Evolutionary conservation across 2,797 vertebrate genomes (phyloP).

Genomic region (Chelidonichthys spinosus): DNA sequence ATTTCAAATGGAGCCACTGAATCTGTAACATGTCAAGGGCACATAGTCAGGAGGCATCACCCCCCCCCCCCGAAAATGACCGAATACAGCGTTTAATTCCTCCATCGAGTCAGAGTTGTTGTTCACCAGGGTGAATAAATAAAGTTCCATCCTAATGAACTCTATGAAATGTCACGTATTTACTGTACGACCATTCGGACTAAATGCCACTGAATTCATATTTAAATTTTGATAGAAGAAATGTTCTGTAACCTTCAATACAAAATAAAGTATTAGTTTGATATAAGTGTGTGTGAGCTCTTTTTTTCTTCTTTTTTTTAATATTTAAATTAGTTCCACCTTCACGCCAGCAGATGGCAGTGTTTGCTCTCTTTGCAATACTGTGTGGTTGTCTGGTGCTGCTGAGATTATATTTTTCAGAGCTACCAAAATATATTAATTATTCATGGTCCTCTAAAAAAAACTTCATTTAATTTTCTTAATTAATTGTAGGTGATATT

Average conservation of each 20-base stretch:
- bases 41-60: constrained; percentile 48
- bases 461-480: background rate
- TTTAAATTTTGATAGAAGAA: constrained; percentile 57
- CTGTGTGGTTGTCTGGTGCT: background rate
- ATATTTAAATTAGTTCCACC: background rate
- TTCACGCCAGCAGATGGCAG: constrained; percentile 61
- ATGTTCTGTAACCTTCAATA: constrained; percentile 73
- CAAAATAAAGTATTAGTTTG: constrained; percentile 70
- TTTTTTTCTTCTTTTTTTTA: constrained; percentile 4
- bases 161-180: constrained; percentile 24
- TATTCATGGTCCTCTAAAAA: background rate
- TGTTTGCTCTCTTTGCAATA: constrained; percentile 31
- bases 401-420: background rate
- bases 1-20: constrained; percentile 36
- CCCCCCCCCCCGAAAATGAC: background rate
- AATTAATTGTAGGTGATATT: too few species aligned
- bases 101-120: constrained; percentile 23
- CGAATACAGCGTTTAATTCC: background rate
- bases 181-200: constrained; percentile 35
- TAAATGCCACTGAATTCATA: constrained; percentile 37
- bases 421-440: background rate
- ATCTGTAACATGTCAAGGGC: constrained; percentile 53
- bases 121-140: constrained; percentile 2
- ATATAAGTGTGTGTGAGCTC: constrained; percentile 36
- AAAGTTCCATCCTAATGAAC: background rate